Evolutionary conservation across 2,888 invertebrate genomes (phyloP).

Genomic region (Rotaria magnacalcarata): DNA sequence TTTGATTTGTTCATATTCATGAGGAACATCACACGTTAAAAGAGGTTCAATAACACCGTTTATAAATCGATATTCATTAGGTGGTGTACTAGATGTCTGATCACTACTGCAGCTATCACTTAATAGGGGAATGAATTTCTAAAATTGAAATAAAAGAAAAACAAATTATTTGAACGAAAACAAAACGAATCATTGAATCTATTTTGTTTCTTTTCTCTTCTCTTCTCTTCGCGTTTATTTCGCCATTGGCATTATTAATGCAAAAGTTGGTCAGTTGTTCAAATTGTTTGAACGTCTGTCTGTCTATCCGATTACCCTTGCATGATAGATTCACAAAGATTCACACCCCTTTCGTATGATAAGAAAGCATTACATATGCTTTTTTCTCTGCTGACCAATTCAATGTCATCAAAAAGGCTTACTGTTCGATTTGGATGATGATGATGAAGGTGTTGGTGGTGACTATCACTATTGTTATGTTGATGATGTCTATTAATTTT

Average conservation of each 20-base stretch:
- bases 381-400: not conserved
- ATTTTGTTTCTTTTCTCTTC: not conserved
- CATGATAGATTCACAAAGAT: not conserved
- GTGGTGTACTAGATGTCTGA: not conserved
- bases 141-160: not conserved
- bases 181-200: not conserved
- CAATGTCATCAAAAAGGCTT: not conserved
- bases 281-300: slow-evolving; percentile 12
- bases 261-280: slow-evolving; percentile 7
- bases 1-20: slow-evolving; percentile 14
- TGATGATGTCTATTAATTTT: not conserved
- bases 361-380: slow-evolving; percentile 5
- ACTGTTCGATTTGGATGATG: slow-evolving; percentile 6
- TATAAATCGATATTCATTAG: not conserved
- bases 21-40: not conserved
- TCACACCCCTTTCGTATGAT: not conserved
- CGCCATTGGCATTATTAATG: not conserved
- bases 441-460: too few relatives aligned
- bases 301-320: slow-evolving; percentile 9
- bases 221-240: not conserved
- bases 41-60: not conserved
- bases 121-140: not conserved
- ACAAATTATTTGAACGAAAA: not conserved
- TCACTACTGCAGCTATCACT: slow-evolving; percentile 1
- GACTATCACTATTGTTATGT: not conserved